A percentile compares a stretch with the other conserved stretches of the same genome.
phyloP scores from a whole-genome alignment of 2,113 vertebrate genomes.

The Pterocles gutturalis region DNA sequence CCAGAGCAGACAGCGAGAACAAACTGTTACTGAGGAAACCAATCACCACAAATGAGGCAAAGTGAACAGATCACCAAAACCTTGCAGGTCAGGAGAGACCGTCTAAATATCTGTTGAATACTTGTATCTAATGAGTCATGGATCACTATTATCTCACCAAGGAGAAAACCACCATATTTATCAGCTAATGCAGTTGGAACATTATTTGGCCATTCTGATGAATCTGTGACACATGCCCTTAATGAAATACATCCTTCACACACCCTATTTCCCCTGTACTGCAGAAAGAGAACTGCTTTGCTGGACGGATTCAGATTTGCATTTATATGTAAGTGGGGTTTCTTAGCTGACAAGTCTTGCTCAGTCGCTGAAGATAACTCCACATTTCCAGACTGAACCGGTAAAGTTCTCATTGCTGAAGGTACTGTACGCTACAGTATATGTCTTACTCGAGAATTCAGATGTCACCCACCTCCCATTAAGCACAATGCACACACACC shows the following conservation, averaged over 20 bases:
- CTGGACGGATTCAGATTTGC: neutral
- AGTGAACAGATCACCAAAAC: neutral
- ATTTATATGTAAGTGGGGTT: neutral
- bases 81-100: fast-evolving
- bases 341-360: neutral
- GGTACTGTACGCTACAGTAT: neutral
- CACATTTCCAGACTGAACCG: neutral
- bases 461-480: neutral
- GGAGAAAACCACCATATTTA: neutral
- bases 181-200: neutral
- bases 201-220: neutral
- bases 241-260: neutral
- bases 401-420: neutral
- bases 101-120: neutral
- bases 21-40: neutral
- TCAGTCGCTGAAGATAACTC: neutral
- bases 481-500: constrained; percentile 8
- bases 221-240: neutral
- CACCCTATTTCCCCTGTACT: neutral
- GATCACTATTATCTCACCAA: neutral
- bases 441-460: neutral
- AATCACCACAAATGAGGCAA: neutral
- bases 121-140: neutral
- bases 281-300: neutral
- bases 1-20: neutral